Percentiles rank a stretch among this genome's conserved stretches.
Evolutionary conservation across 2,888 invertebrate genomes (phyloP).

Genomic region (Luperina testacea): DNA sequence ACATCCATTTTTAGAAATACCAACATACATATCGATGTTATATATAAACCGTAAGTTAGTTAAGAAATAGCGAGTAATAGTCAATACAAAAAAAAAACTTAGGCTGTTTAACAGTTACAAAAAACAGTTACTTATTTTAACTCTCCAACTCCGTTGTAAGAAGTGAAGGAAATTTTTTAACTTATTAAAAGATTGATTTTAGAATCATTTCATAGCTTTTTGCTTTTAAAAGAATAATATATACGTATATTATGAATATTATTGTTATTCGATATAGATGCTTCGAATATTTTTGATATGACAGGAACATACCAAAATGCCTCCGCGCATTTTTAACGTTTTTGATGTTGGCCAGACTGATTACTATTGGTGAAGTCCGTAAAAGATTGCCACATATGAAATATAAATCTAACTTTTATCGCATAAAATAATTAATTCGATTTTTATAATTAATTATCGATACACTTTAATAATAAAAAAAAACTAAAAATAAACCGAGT

Average conservation of each 20-base stretch:
- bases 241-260: conserved; percentile 78
- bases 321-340: conserved; percentile 1
- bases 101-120: conserved; percentile 87
- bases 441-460: background rate
- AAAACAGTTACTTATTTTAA: conserved; percentile 68
- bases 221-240: conserved; percentile 79
- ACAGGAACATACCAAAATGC: conserved; percentile 28
- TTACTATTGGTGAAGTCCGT: background rate
- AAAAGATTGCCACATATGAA: conserved; percentile 12
- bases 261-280: conserved; percentile 72
- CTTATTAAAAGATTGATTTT: conserved; percentile 64
- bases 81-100: conserved; percentile 83
- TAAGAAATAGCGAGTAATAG: conserved; percentile 84
- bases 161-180: conserved; percentile 63
- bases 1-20: conserved; percentile 86
- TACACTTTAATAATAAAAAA: background rate
- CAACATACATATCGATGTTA: conserved; percentile 90
- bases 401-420: background rate
- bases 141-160: conserved; percentile 64
- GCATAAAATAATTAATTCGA: background rate
- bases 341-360: conserved; percentile 4
- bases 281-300: conserved; percentile 63
- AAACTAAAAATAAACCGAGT: background rate
- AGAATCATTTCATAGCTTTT: conserved; percentile 75
- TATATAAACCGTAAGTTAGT: conserved; percentile 83